phyloP scores from a whole-genome alignment of 2,797 vertebrate species.

The Macropus fuliginosus region DNA sequence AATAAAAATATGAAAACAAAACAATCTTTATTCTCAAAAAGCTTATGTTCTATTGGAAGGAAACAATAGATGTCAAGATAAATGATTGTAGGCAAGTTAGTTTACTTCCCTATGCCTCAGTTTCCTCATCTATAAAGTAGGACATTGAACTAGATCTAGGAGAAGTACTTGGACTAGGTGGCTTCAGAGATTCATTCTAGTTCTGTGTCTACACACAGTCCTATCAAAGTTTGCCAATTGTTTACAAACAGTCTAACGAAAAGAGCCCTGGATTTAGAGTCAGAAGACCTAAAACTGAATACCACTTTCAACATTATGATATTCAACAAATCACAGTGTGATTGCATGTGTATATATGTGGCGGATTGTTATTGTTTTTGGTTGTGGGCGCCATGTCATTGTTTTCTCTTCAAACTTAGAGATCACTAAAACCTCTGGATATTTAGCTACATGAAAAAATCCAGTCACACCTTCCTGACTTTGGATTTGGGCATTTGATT shows the following conservation, averaged over 20 bases:
- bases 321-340: neutral
- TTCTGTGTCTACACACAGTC: neutral
- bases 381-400: neutral
- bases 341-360: neutral
- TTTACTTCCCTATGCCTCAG: neutral
- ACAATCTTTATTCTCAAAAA: neutral
- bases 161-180: neutral
- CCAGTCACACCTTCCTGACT: neutral
- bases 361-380: neutral
- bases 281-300: neutral
- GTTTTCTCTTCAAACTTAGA: neutral
- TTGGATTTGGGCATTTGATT: neutral
- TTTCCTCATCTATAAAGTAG: neutral
- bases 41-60: neutral
- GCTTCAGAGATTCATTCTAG: neutral
- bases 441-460: neutral
- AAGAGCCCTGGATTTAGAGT: neutral
- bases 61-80: neutral
- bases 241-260: neutral
- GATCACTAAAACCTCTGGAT: neutral
- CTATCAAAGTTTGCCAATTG: neutral
- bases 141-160: neutral
- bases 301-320: neutral
- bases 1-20: neutral
- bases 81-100: neutral